Conservation (phyloP, 2,797 vertebrate species). For the Podarcis siculus region DNA sequence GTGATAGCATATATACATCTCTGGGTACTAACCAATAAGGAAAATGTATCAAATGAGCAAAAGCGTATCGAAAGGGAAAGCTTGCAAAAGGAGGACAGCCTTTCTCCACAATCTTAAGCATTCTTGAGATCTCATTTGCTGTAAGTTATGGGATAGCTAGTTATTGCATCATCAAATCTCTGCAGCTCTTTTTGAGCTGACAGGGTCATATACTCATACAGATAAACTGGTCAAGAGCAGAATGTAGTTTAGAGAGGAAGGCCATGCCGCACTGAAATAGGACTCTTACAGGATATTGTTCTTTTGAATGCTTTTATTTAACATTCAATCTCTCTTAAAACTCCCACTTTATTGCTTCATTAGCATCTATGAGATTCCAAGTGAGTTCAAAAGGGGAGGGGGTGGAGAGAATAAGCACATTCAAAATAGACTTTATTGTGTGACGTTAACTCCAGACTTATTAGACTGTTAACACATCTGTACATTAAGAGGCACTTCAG, state of each 20-base stretch:
- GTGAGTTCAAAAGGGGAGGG: background rate
- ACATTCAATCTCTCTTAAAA: constrained; percentile 25
- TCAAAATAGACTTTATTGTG: constrained; percentile 21
- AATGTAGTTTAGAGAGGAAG: background rate
- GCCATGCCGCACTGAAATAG: background rate
- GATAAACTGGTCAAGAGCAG: background rate
- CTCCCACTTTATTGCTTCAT: constrained; percentile 31
- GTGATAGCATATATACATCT: background rate
- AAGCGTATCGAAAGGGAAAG: background rate
- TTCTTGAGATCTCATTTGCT: constrained; percentile 1
- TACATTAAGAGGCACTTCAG: constrained; percentile 5
- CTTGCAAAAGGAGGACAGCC: background rate
- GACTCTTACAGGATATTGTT: constrained; percentile 29
- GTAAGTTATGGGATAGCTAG: background rate
- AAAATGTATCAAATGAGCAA: background rate
- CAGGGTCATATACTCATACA: background rate
- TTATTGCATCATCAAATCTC: constrained; percentile 17
- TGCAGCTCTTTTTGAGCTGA: background rate
- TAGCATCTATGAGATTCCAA: background rate
- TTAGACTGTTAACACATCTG: constrained; percentile 19
- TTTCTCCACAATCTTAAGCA: constrained; percentile 10
- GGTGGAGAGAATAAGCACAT: background rate
- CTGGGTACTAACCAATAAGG: background rate
- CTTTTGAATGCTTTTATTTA: constrained; percentile 3
- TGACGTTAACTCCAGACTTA: constrained; percentile 15